phyloP scores from a whole-genome alignment of 2,113 vertebrate genomes.

The Nibea albiflora region DNA sequence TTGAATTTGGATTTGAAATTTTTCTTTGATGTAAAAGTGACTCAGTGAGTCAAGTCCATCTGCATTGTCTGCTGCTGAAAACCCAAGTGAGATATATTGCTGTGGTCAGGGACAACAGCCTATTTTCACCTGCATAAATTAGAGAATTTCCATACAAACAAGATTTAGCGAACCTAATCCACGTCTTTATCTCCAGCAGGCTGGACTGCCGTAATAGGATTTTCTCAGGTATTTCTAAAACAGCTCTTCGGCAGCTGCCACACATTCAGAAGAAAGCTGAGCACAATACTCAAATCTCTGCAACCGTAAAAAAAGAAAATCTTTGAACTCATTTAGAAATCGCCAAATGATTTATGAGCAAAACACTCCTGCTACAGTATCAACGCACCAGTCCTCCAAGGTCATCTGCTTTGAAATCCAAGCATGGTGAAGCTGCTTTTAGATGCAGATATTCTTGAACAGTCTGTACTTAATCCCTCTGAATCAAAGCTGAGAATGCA shows the following conservation, averaged over 20 bases:
- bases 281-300: not conserved
- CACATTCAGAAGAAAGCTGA: slow-evolving; percentile 2
- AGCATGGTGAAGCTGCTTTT: slow-evolving; percentile 22
- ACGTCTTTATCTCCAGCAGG: not conserved
- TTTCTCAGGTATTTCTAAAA: slow-evolving; percentile 30
- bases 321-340: not conserved
- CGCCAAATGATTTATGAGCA: not conserved
- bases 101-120: not conserved
- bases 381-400: not conserved
- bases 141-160: not conserved
- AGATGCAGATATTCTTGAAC: not conserved
- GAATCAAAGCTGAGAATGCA: not conserved
- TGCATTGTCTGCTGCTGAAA: not conserved
- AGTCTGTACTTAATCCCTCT: not conserved
- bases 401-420: not conserved
- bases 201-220: slow-evolving; percentile 14
- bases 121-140: not conserved
- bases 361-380: not conserved
- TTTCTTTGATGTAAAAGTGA: not conserved
- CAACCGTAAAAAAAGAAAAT: not conserved
- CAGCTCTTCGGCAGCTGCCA: not conserved
- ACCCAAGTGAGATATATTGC: not conserved
- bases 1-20: not conserved
- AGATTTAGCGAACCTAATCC: slow-evolving; percentile 1
- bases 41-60: not conserved